A percentile compares a stretch with the other conserved stretches of the same genome.
These are phyloP conservation scores for Masnerella sp. DNA, from an alignment of 2,888 invertebrate genomes.

Conservation along the genomic window DNA sequence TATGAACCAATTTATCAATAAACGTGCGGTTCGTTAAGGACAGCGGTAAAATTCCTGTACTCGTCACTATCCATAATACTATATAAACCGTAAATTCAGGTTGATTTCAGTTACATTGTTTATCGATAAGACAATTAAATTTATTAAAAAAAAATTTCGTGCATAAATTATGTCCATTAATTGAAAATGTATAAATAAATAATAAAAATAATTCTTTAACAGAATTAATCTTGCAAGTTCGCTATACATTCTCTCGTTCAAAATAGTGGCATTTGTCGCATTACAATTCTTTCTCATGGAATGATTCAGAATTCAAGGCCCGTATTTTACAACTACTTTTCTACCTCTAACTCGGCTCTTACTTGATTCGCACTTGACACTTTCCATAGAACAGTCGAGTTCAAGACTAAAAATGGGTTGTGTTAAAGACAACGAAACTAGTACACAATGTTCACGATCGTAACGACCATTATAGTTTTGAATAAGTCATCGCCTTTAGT, in stretches of 20 bases:
- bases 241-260: too few species aligned
- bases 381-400: constrained; percentile 30
- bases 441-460: constrained; percentile 13
- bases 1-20: constrained; percentile 19
- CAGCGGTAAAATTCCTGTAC: neutral
- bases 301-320: constrained; percentile 11
- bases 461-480: constrained; percentile 10
- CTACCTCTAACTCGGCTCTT: neutral
- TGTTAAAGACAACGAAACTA: constrained; percentile 30
- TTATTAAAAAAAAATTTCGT: too few species aligned
- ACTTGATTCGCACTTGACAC: constrained; percentile 40
- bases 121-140: too few species aligned
- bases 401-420: constrained; percentile 24
- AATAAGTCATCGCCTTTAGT: constrained; percentile 15
- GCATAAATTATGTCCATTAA: too few species aligned
- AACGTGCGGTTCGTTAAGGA: neutral
- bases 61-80: too few species aligned
- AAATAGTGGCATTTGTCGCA: neutral
- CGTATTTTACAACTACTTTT: constrained; percentile 18
- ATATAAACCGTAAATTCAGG: too few species aligned
- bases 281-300: constrained; percentile 8
- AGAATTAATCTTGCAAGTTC: too few species aligned
- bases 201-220: too few species aligned
- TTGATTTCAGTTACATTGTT: too few species aligned
- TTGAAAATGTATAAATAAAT: too few species aligned